These are phyloP conservation scores for Cephus nigrinus DNA, from an alignment of 2,888 invertebrate species.

Conservation along the genomic window DNA sequence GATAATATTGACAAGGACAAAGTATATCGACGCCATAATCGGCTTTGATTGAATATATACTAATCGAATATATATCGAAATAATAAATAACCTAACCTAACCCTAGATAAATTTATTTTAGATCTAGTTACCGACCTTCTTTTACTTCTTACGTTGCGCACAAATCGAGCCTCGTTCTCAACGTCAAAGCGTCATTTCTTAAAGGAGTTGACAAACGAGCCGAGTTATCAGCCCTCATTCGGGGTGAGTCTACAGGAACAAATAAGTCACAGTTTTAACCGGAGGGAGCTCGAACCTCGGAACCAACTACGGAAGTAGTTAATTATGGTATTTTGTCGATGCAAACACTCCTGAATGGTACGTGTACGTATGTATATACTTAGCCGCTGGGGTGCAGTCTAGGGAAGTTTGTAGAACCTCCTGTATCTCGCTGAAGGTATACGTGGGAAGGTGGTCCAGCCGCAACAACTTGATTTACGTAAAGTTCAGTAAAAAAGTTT, in stretches of 20 bases:
- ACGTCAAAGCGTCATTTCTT: background rate
- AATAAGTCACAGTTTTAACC: slow-evolving; percentile 31
- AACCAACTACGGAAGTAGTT: slow-evolving; percentile 22
- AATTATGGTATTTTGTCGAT: slow-evolving; percentile 27
- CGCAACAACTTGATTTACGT: background rate
- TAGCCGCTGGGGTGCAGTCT: background rate
- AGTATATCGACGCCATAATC: slow-evolving; percentile 30
- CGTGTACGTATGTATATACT: background rate
- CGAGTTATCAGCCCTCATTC: background rate
- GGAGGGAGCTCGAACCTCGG: slow-evolving; percentile 14
- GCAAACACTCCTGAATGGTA: background rate
- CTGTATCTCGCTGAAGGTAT: background rate
- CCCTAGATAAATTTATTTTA: background rate
- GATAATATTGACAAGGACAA: slow-evolving; percentile 37
- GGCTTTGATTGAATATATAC: slow-evolving; percentile 35
- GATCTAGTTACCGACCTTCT: background rate
- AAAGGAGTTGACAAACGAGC: slow-evolving; percentile 2
- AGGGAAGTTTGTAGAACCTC: slow-evolving; percentile 1
- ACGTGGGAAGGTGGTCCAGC: background rate
- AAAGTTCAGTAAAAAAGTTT: background rate
- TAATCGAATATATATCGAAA: slow-evolving; percentile 18
- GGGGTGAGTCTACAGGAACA: slow-evolving; percentile 5
- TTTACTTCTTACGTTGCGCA: background rate
- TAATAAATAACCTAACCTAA: background rate
- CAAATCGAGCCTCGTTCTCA: background rate